A percentile compares a stretch with the other conserved stretches of the same genome.
These are phyloP conservation scores for Tolmerus cingulatus DNA, from an alignment of 2,888 invertebrate genomes.

Conservation along the genomic window DNA sequence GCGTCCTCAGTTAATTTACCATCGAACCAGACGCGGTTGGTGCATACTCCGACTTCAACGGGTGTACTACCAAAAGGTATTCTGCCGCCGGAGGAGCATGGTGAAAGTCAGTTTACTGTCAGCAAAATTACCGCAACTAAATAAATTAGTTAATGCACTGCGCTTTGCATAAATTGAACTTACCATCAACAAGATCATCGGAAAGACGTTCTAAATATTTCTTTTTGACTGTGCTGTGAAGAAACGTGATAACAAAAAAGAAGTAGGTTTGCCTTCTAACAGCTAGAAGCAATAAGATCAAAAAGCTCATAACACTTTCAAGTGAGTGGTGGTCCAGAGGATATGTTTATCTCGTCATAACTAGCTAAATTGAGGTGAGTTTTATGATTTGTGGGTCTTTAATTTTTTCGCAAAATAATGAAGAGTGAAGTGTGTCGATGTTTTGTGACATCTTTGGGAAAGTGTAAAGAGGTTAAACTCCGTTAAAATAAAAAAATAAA, in stretches of 20 bases:
- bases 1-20: not conserved
- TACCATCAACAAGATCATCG: not conserved
- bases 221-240: not conserved
- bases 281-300: not conserved
- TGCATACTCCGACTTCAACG: not conserved
- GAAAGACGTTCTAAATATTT: not conserved
- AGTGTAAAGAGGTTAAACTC: not conserved
- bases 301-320: not conserved
- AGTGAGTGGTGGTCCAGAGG: not conserved
- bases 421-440: not conserved
- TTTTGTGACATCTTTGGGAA: not conserved
- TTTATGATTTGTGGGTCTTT: not conserved
- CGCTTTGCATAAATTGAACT: not conserved
- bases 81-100: not conserved
- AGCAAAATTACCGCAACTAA: not conserved
- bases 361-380: not conserved
- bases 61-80: not conserved
- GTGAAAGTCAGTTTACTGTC: slow-evolving; percentile 4
- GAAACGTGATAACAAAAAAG: not conserved
- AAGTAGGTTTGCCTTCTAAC: not conserved
- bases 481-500: not conserved
- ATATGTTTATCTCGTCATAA: not conserved
- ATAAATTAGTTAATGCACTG: not conserved
- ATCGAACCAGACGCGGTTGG: not conserved
- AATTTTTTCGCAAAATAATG: not conserved